Evolutionary conservation across 2,113 vertebrate species (phyloP).

Genomic region (Festucalex cinctus): DNA sequence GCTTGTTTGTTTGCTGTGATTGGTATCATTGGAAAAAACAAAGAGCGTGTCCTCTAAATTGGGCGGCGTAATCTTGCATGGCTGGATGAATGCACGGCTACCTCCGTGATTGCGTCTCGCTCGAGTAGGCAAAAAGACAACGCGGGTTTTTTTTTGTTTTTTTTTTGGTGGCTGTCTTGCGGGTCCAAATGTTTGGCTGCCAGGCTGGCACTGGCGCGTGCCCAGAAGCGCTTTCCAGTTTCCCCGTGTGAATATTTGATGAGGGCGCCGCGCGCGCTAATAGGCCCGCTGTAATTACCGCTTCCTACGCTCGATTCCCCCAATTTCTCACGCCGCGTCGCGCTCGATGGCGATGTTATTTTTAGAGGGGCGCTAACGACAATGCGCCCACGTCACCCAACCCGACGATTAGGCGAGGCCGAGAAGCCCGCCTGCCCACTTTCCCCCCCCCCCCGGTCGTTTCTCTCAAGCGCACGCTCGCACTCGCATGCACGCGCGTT

Average conservation of each 20-base stretch:
- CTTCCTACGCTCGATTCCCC: slow-evolving; percentile 49
- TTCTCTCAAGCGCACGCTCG: not conserved
- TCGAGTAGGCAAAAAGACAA: slow-evolving; percentile 17
- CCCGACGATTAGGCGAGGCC: not conserved
- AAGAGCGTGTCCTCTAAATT: not conserved
- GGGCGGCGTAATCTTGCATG: not conserved
- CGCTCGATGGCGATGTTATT: slow-evolving; percentile 67
- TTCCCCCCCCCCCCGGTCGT: slow-evolving; percentile 26
- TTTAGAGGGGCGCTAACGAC: slow-evolving; percentile 73
- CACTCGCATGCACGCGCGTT: slow-evolving; percentile 1
- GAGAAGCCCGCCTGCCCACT: not conserved
- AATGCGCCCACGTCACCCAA: slow-evolving; percentile 51
- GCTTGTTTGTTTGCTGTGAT: slow-evolving; percentile 13
- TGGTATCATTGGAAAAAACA: slow-evolving; percentile 17
- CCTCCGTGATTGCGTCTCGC: slow-evolving; percentile 4
- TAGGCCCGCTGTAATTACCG: slow-evolving; percentile 67
- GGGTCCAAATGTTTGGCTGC: slow-evolving; percentile 36
- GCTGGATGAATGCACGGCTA: slow-evolving; percentile 2
- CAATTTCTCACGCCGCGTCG: slow-evolving; percentile 53
- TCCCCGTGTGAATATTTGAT: slow-evolving; percentile 76
- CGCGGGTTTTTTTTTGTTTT: slow-evolving; percentile 1
- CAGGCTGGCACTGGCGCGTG: slow-evolving; percentile 42
- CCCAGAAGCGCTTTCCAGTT: slow-evolving; percentile 56
- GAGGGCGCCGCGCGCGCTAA: slow-evolving; percentile 61
- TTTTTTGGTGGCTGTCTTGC: slow-evolving; percentile 8